These are phyloP conservation scores for Caranx ignobilis DNA, from an alignment of 2,113 vertebrate genomes.

Conservation along the genomic window DNA sequence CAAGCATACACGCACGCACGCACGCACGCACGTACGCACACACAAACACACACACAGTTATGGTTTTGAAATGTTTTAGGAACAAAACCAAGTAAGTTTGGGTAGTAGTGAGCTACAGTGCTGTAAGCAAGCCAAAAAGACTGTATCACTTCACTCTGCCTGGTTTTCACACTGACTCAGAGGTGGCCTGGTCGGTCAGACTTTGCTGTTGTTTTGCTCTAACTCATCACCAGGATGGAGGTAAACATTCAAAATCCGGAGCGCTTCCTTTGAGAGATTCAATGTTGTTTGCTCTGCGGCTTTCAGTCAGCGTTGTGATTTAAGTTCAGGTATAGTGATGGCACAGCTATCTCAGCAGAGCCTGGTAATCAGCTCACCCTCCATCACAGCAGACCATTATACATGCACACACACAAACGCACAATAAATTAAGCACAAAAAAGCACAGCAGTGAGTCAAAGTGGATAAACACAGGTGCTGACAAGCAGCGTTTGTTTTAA, in stretches of 20 bases:
- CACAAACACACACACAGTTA: too few species aligned
- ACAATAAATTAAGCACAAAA: constrained; percentile 10
- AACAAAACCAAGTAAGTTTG: too few species aligned
- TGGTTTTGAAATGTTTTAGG: too few species aligned
- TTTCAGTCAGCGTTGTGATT: neutral
- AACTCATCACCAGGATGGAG: neutral
- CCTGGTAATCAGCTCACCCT: neutral
- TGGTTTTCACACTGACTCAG: neutral
- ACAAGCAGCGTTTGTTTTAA: constrained; percentile 10
- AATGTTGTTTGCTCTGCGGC: neutral
- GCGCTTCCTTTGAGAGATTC: neutral
- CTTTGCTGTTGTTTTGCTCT: neutral
- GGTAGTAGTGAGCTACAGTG: neutral
- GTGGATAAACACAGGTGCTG: neutral
- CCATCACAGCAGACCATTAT: constrained; percentile 8
- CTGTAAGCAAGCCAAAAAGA: too few species aligned
- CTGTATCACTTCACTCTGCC: too few species aligned
- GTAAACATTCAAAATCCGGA: neutral
- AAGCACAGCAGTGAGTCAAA: neutral
- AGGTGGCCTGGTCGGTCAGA: neutral
- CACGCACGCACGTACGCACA: too few species aligned
- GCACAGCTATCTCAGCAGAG: neutral
- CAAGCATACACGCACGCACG: too few species aligned
- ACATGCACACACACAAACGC: neutral
- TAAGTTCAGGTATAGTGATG: neutral